Percentiles rank a stretch among this genome's conserved stretches.
Evolutionary conservation across 2,888 invertebrate species (phyloP).

Genomic region (Keiferia lycopersicella): DNA sequence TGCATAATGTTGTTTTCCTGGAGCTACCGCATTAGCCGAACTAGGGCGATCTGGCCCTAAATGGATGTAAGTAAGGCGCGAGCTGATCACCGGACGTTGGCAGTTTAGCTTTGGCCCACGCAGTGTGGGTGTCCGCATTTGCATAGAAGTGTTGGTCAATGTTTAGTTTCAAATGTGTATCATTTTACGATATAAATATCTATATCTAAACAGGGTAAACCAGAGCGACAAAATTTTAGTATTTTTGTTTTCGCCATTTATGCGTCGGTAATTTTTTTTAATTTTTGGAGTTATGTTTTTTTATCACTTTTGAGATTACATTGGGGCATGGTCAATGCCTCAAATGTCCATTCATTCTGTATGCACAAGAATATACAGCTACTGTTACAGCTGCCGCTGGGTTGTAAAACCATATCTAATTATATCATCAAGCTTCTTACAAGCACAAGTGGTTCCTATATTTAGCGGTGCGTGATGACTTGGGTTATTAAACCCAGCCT

Average conservation of each 20-base stretch:
- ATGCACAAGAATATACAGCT: constrained; percentile 26
- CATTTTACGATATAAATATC: too few relatives aligned
- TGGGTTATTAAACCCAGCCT: constrained; percentile 49
- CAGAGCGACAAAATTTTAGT: too few relatives aligned
- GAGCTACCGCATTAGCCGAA: constrained; percentile 14
- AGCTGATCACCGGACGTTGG: constrained; percentile 68
- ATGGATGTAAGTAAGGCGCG: constrained; percentile 33
- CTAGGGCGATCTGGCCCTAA: constrained; percentile 14
- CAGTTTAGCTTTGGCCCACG: constrained; percentile 71
- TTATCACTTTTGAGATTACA: too few relatives aligned
- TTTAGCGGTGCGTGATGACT: constrained; percentile 58
- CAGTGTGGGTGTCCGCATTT: constrained; percentile 52
- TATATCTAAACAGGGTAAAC: too few relatives aligned
- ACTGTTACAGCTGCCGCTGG: constrained; percentile 34
- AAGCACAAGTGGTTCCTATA: constrained; percentile 59
- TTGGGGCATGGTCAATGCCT: constrained; percentile 33
- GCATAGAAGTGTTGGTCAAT: constrained; percentile 31
- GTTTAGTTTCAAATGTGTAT: constrained; percentile 31
- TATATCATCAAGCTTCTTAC: constrained; percentile 53
- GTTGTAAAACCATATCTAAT: constrained; percentile 52
- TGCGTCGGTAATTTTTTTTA: too few relatives aligned
- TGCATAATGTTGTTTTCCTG: constrained; percentile 17
- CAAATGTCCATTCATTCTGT: constrained; percentile 31
- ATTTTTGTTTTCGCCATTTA: too few relatives aligned
- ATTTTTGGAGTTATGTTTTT: too few relatives aligned